Evolutionary conservation across 1,140 invertebrate species (phyloP), one percentile per base, ranked within the genome.

Genomic region (Drosophila melanica): DNA sequence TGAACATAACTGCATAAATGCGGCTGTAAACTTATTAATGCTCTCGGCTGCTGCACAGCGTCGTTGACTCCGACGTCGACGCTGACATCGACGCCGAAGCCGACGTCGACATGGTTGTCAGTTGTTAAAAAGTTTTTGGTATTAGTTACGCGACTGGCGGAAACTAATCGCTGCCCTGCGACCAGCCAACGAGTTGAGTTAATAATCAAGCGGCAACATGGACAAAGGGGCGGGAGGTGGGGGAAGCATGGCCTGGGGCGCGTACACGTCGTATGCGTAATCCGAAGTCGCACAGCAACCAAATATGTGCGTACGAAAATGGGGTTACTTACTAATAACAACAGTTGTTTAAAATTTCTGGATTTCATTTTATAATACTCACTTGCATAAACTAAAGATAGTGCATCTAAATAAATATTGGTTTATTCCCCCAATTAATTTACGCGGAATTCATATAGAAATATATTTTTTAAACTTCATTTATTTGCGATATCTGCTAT

Each of bases 21-120:
- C 73, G 90, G 81, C 90, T 90, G 80, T 90, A 89, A 90, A 81
- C 75, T 89, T 85, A 78, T 89, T 90, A 89, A 79, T 82, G 59
- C 65, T 55, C 65, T 51, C 55, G 39, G 41, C 47, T 30, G 44
- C 67, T 30, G 58, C 30, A 39, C 37, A 39, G 10, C 27, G 50
- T 20, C 44, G 55, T 16, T 14, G 30, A 11, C 48, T 37, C 41
- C 37, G 53, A 51, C 54, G 23, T 9, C 51, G 23, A 12, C 23
- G 48, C 30, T n/a, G n/a, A n/a, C n/a, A n/a, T n/a, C 71, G 16
- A 23, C 35, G 47, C 35, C 7, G 16, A 16, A 11, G 35, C 23
- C 14, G 6, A 16, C 55, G 37, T 12, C 53, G 23, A n/a, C 45
- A 20, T 41, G 9, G 48, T 16, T 47, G 11, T 35, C 23, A 20